A percentile compares a stretch with the other conserved stretches of the same genome.
phyloP scores from a whole-genome alignment of 2,797 vertebrate genomes.

The Acridotheres tristis region DNA sequence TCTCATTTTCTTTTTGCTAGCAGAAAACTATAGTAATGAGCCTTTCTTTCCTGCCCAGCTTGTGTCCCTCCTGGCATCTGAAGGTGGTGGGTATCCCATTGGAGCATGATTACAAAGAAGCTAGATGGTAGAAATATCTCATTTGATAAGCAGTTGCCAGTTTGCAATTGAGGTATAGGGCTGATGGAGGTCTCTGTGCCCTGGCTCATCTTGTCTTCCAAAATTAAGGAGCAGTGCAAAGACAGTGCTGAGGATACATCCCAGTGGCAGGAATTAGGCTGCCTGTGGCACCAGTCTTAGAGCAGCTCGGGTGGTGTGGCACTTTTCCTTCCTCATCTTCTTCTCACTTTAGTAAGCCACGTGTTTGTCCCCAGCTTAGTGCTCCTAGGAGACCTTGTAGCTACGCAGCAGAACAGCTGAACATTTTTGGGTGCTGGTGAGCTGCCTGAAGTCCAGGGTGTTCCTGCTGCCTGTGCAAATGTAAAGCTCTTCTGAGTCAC shows the following conservation, averaged over 20 bases:
- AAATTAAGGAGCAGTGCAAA: neutral
- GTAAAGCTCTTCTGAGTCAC: accelerated
- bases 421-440: neutral
- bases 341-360: accelerated
- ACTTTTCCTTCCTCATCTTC: neutral
- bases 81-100: neutral
- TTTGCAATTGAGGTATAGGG: neutral
- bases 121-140: neutral
- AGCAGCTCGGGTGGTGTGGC: neutral
- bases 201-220: neutral
- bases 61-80: neutral
- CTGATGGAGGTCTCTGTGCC: neutral
- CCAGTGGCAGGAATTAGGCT: neutral
- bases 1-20: neutral
- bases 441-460: neutral
- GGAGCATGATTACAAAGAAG: neutral
- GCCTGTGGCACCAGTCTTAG: neutral
- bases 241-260: neutral
- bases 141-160: neutral
- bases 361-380: neutral
- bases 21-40: neutral
- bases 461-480: neutral
- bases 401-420: neutral
- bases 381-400: neutral
- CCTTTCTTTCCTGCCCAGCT: neutral